phyloP scores from a whole-genome alignment of 92 coral and sea anemone species.

The Hydrozoanthus gracilis region DNA sequence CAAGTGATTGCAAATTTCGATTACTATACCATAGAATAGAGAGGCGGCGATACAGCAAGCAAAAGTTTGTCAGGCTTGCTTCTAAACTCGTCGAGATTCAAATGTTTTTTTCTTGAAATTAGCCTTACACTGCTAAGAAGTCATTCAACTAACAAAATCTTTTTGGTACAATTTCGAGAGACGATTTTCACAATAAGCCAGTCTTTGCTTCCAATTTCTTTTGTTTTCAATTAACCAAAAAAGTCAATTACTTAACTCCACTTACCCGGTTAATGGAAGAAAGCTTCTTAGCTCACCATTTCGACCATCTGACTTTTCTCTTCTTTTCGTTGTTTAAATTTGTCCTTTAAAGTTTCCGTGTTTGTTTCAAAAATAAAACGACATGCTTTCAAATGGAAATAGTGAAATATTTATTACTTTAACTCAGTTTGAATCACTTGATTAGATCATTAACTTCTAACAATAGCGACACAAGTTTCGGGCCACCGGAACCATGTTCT shows the following conservation, averaged over 20 bases:
- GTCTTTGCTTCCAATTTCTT: not conserved
- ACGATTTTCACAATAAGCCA: not conserved
- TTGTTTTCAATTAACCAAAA: too few species aligned
- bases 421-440: not conserved
- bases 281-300: not conserved
- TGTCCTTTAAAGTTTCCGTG: not conserved
- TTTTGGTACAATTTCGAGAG: too few species aligned
- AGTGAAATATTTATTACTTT: conserved; percentile 26
- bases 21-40: too few species aligned
- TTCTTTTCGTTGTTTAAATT: not conserved
- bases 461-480: conserved; percentile 32
- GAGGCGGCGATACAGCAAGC: too few species aligned
- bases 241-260: not conserved
- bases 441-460: conserved; percentile 21
- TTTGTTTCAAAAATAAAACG: not conserved
- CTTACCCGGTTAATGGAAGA: not conserved
- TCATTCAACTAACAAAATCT: too few species aligned
- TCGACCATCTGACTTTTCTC: not conserved
- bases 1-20: too few species aligned
- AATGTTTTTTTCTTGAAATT: too few species aligned
- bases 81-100: too few species aligned
- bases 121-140: too few species aligned
- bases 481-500: conserved; percentile 14
- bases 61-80: too few species aligned
- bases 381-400: conserved; percentile 19